phyloP scores from a whole-genome alignment of 1,140 invertebrate genomes.

The Cotesia chilonis region DNA sequence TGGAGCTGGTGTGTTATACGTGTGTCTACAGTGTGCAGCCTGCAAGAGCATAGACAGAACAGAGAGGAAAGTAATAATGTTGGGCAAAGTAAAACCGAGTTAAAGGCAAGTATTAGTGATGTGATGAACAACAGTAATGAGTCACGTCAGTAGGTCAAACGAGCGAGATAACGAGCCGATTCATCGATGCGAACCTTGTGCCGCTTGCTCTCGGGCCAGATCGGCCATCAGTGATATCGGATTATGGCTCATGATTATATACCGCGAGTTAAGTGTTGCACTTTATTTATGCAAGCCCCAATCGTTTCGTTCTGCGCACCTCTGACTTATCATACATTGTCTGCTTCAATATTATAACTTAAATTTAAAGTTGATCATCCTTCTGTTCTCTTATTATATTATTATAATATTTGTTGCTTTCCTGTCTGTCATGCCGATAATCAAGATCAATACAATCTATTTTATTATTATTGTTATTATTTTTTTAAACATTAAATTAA shows the following conservation, averaged over 20 bases:
- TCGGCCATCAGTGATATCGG: slow-evolving; percentile 45
- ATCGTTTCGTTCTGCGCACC: slow-evolving; percentile 12
- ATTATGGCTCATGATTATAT: slow-evolving; percentile 49
- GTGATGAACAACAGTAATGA: slow-evolving; percentile 29
- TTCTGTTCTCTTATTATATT: too few species aligned
- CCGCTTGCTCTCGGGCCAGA: slow-evolving; percentile 29
- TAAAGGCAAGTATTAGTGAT: slow-evolving; percentile 19
- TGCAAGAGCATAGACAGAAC: too few species aligned
- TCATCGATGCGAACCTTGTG: slow-evolving; percentile 22
- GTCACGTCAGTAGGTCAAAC: slow-evolving; percentile 41
- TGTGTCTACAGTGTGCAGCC: too few species aligned
- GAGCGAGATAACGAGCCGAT: slow-evolving; percentile 41
- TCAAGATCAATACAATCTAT: too few species aligned
- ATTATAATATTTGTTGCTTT: too few species aligned
- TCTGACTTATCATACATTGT: slow-evolving; percentile 29
- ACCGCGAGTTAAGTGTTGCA: slow-evolving; percentile 33
- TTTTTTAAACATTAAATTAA: too few species aligned
- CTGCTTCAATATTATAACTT: neutral
- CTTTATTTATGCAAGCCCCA: slow-evolving; percentile 44
- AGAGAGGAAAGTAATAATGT: neutral
- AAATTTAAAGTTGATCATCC: too few species aligned
- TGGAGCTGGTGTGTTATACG: neutral
- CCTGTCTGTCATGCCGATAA: too few species aligned
- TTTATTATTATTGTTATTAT: too few species aligned
- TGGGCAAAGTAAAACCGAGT: neutral